Conservation (phyloP, 2,113 vertebrate genomes). For the Halcyon malimbica region DNA sequence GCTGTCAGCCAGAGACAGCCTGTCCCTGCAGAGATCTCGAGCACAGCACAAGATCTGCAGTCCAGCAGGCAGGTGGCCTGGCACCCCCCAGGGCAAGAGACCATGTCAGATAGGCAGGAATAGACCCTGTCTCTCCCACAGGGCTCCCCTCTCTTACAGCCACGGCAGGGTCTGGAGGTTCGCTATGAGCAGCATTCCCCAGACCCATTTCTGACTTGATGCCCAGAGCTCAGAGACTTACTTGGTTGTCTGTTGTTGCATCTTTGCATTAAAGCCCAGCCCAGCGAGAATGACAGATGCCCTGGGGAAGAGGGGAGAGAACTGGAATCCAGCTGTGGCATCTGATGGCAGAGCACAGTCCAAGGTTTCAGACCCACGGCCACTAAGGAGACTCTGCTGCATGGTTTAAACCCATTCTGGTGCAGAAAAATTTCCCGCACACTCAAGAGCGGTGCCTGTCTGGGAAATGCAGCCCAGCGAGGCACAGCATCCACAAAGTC, state of each 20-base stretch:
- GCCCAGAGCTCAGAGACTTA: conserved; percentile 69
- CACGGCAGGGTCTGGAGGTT: background rate
- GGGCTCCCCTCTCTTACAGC: background rate
- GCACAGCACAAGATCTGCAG: background rate
- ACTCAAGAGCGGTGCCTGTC: background rate
- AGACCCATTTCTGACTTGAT: background rate
- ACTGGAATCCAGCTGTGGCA: background rate
- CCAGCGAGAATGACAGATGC: conserved; percentile 95
- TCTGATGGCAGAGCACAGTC: background rate
- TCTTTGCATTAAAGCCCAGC: conserved; percentile 90
- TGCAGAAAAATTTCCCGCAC: background rate
- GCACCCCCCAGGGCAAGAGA: background rate
- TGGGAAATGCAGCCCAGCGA: background rate
- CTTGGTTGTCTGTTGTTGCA: conserved; percentile 96
- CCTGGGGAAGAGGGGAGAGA: conserved; percentile 69
- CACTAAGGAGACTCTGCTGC: background rate
- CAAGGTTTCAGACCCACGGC: background rate
- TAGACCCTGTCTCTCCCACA: background rate
- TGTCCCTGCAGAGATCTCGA: background rate
- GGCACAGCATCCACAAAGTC: background rate
- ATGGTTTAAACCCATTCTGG: background rate
- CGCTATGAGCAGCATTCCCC: background rate
- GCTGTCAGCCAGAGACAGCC: background rate
- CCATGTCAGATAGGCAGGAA: background rate
- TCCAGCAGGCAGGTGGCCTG: background rate